Evolutionary conservation across 2,113 vertebrate species (phyloP), one percentile per base, ranked within the genome.

Genomic region (Vimba vimba): DNA sequence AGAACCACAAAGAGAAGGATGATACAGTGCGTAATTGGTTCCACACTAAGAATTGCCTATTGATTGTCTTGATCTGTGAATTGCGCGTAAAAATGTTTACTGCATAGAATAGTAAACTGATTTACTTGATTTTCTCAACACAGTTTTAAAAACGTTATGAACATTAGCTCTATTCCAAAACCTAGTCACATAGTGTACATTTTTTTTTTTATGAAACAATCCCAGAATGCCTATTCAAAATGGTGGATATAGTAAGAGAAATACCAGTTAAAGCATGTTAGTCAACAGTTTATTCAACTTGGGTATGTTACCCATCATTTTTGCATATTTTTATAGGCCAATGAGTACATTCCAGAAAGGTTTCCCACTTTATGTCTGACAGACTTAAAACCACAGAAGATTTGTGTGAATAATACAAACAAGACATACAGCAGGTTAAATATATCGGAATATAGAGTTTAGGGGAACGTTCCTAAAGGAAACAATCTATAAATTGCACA

Each of bases 1-100:
- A 39, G 47, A 83, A 71, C 30, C 64, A 52, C 47, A 83, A 59
- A 83, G 21, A 4, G 33, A 73, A 83, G 21, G 50, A 39, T 69
- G 45, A 69, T 82, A 23, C 39, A 66, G 59, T 81, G 59, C 15
- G 5, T 27, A 64, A 39, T 66, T 30, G n/a, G 59, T 66, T 30
- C 36, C 59, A 19, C 15, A 30, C 79, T 81, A 47, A 47, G n/a
- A 25, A 80, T 10, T 17, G 4, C 6, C n/a, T 81, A 66, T 66
- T 47, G 36, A 43, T 15, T 60, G 17, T n/a, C 3, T 43, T 45
- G 36, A 80, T 47, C 15, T 47, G 39, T 47, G 13, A 81, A 47
- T 64, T 81, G 17, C 13, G 11, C 21, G 39, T 25, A n/a, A 79
- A 60, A 60, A 62, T 36, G 19, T 33, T 57, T 36, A 36, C 50